A percentile compares a stretch with the other conserved stretches of the same genome.
Conservation (phyloP, 2,113 vertebrate genomes). For the Neopipo cinnamomea region DNA sequence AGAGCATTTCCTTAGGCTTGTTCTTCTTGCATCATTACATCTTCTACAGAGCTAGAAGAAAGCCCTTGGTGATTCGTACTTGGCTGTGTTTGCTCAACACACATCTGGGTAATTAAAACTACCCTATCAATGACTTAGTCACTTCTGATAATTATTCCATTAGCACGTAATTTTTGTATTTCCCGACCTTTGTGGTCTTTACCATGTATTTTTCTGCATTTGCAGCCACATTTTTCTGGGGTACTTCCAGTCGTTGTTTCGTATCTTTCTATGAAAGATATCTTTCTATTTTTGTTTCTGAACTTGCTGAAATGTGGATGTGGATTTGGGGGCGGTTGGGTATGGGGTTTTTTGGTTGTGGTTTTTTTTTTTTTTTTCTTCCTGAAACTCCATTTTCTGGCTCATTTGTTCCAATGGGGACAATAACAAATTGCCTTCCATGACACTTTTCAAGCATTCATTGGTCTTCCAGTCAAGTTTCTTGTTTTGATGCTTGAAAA, state of each 20-base stretch:
- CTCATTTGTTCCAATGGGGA: not conserved
- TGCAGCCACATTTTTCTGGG: not conserved
- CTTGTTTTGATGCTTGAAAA: not conserved
- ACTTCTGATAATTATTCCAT: not conserved
- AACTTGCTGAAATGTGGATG: not conserved
- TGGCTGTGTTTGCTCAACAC: conserved; percentile 16
- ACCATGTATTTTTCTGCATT: not conserved
- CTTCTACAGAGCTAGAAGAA: not conserved
- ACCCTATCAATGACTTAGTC: not conserved
- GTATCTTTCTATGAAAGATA: not conserved
- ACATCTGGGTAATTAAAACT: conserved; percentile 24
- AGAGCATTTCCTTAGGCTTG: not conserved
- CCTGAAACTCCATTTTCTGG: not conserved
- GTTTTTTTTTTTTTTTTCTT: not conserved
- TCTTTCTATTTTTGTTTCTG: not conserved
- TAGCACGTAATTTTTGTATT: not conserved
- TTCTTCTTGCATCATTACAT: not conserved
- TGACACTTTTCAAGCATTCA: not conserved
- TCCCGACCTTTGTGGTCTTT: not conserved
- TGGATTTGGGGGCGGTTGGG: not conserved
- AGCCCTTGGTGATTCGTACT: not conserved
- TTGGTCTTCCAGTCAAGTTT: not conserved
- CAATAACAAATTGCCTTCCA: not conserved
- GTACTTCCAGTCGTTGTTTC: not conserved
- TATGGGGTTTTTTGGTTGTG: not conserved